A percentile compares a stretch with the other conserved stretches of the same genome.
Conservation (phyloP, 2,113 vertebrate species). For the Gnathochromis pfefferi region DNA sequence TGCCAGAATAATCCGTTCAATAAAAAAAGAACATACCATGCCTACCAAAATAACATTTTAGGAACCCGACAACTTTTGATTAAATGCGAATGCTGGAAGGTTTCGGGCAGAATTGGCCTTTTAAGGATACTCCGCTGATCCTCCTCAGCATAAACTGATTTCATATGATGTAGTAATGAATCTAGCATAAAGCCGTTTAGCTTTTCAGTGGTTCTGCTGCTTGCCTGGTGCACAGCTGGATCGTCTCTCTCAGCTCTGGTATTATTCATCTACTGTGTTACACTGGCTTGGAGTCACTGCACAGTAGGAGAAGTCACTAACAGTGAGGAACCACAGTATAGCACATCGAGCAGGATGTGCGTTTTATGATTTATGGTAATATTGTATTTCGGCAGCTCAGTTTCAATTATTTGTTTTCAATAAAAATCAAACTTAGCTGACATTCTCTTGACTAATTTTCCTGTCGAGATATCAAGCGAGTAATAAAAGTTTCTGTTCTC, state of each 20-base stretch:
- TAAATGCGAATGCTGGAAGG: neutral
- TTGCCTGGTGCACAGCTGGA: conserved; percentile 61
- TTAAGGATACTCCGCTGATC: neutral
- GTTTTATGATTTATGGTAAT: conserved; percentile 57
- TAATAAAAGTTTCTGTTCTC: conserved; percentile 35
- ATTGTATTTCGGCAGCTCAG: conserved; percentile 50
- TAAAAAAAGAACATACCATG: neutral
- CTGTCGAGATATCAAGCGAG: conserved; percentile 38
- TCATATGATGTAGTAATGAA: conserved; percentile 49
- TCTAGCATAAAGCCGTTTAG: conserved; percentile 13
- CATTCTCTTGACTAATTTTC: conserved; percentile 18
- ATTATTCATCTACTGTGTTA: conserved; percentile 66
- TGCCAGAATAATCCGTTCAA: conserved; percentile 12
- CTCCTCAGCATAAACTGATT: conserved; percentile 25
- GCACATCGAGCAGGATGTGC: conserved; percentile 45
- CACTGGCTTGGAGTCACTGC: conserved; percentile 55
- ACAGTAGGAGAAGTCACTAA: conserved; percentile 62
- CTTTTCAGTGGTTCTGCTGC: conserved; percentile 12
- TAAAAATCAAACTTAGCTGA: conserved; percentile 49
- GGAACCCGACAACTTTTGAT: neutral
- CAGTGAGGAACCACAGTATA: conserved; percentile 42
- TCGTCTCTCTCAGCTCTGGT: conserved; percentile 51
- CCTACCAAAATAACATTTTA: neutral
- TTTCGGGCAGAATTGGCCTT: neutral
- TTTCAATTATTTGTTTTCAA: conserved; percentile 55